These are phyloP conservation scores for Melieria omissa DNA, from an alignment of 2,888 invertebrate species.

Conservation along the genomic window DNA sequence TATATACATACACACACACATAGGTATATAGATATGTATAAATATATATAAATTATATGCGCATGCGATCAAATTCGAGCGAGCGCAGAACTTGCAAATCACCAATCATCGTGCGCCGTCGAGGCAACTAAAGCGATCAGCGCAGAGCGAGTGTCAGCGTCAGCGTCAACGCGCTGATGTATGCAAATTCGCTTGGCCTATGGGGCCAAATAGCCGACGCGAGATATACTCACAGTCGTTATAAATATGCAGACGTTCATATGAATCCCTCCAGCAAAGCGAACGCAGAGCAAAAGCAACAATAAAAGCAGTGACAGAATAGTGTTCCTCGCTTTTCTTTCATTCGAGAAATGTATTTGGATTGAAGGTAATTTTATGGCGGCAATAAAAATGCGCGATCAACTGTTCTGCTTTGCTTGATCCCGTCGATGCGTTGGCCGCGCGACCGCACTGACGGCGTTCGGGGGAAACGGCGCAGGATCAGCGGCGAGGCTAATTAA, in stretches of 20 bases:
- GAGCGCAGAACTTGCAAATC: not conserved
- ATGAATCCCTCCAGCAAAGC: not conserved
- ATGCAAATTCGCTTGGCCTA: slow-evolving; percentile 29
- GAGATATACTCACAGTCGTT: not conserved
- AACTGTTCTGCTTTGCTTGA: slow-evolving; percentile 11
- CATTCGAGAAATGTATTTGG: slow-evolving; percentile 26
- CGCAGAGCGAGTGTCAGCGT: slow-evolving; percentile 9
- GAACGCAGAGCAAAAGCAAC: no score
- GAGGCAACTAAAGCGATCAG: not conserved
- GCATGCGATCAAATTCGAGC: not conserved
- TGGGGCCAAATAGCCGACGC: not conserved
- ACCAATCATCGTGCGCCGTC: not conserved
- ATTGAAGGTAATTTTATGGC: slow-evolving; percentile 1
- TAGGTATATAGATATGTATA: slow-evolving; percentile 12
- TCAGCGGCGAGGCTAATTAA: not conserved
- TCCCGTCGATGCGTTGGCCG: not conserved
- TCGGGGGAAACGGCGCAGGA: no score
- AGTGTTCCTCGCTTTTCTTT: not conserved
- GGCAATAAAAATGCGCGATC: slow-evolving; percentile 26
- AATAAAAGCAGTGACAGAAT: no score
- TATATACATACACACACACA: not conserved
- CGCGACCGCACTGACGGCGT: no score
- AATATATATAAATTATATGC: slow-evolving; percentile 1
- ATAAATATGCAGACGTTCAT: slow-evolving; percentile 28
- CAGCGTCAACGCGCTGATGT: slow-evolving; percentile 23